Conservation (phyloP, 2,888 invertebrate genomes). For the Leptarthrus brevirostris region DNA sequence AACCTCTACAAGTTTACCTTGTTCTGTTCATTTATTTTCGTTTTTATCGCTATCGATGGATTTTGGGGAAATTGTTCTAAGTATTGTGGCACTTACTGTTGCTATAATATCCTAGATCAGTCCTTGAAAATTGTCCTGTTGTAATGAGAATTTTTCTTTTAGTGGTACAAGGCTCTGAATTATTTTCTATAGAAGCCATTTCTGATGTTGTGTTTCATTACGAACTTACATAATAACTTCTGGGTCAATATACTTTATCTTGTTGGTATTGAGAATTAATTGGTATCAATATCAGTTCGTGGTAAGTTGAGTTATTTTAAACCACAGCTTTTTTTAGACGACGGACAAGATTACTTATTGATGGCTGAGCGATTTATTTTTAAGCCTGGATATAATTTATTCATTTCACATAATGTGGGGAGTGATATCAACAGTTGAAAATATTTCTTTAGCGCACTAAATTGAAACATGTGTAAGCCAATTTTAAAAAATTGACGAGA, state of each 20-base stretch:
- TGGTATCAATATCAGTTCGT: background rate
- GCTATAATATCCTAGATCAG: background rate
- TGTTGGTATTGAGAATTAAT: background rate
- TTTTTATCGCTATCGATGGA: background rate
- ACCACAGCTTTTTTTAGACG: background rate
- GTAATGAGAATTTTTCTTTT: too few species aligned
- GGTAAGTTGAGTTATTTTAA: background rate
- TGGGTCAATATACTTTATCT: too few species aligned
- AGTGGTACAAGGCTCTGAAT: too few species aligned
- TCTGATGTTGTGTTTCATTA: too few species aligned
- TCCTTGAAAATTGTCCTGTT: background rate
- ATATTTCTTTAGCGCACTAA: too few species aligned
- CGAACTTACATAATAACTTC: too few species aligned
- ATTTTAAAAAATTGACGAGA: too few species aligned
- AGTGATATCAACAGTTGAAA: background rate
- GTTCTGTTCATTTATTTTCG: background rate
- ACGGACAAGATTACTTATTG: background rate
- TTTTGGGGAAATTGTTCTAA: background rate
- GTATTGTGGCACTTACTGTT: too few species aligned
- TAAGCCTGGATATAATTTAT: background rate
- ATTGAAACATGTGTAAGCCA: too few species aligned
- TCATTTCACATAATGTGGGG: background rate
- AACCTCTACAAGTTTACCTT: background rate
- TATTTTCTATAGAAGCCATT: too few species aligned
- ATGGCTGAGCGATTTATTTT: slow-evolving; percentile 9